Evolutionary conservation across 2,888 invertebrate genomes (phyloP).

Genomic region (Coelopa pilipes): DNA sequence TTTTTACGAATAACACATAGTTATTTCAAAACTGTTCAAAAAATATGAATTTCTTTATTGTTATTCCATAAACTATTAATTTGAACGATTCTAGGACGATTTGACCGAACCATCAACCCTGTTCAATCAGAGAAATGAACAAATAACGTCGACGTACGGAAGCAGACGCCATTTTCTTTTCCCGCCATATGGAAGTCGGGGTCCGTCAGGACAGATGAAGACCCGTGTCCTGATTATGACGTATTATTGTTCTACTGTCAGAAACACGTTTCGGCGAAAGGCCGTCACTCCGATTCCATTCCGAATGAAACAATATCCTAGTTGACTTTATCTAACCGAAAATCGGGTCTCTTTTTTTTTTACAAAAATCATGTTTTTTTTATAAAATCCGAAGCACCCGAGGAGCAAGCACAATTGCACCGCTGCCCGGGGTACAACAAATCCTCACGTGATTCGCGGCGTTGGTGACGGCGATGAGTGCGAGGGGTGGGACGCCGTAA

Average conservation of each 20-base stretch:
- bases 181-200: background rate
- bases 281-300: slow-evolving; percentile 1
- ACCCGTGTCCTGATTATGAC: slow-evolving; percentile 15
- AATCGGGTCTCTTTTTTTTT: slow-evolving; percentile 58
- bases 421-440: slow-evolving; percentile 36
- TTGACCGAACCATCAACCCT: no score
- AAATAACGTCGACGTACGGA: background rate
- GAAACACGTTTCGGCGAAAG: background rate
- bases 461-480: slow-evolving; percentile 39
- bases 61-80: no score
- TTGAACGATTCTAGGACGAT: no score
- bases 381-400: slow-evolving; percentile 45
- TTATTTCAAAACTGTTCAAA: no score
- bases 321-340: slow-evolving; percentile 65
- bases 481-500: slow-evolving; percentile 61
- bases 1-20: no score
- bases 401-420: slow-evolving; percentile 40
- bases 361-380: slow-evolving; percentile 46
- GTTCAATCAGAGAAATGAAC: no score
- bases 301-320: slow-evolving; percentile 43
- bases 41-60: no score
- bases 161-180: background rate
- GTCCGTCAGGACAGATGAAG: background rate
- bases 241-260: slow-evolving; percentile 14
- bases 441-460: slow-evolving; percentile 11